phyloP scores from a whole-genome alignment of 2,888 invertebrate species.

The Metallyticus violacea region DNA sequence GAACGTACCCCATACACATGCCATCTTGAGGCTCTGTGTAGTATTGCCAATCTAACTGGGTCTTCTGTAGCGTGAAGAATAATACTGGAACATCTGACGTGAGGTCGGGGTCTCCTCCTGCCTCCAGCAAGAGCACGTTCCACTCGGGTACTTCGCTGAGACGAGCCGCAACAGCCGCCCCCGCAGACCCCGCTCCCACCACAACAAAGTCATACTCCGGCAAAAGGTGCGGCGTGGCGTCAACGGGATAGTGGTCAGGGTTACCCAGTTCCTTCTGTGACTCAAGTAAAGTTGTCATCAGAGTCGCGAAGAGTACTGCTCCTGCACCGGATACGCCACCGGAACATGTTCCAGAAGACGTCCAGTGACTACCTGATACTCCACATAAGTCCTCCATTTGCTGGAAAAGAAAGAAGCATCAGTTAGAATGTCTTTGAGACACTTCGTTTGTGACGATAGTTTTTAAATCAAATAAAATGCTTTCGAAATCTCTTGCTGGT shows the following conservation, averaged over 20 bases:
- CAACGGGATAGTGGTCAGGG: constrained; percentile 1
- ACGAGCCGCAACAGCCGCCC: constrained; percentile 45
- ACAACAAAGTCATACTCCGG: constrained; percentile 28
- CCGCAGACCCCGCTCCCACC: constrained; percentile 42
- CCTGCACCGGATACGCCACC: background rate
- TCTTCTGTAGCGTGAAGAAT: constrained; percentile 39
- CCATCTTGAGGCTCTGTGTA: constrained; percentile 46
- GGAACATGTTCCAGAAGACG: background rate
- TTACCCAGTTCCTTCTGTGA: background rate
- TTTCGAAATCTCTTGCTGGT: too few species aligned
- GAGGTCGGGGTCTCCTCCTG: constrained; percentile 41
- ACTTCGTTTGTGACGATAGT: too few species aligned
- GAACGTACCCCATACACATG: constrained; percentile 38
- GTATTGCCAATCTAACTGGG: constrained; percentile 46
- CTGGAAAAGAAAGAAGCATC: too few species aligned
- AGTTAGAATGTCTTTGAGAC: too few species aligned
- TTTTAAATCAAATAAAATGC: too few species aligned
- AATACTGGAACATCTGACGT: constrained; percentile 40
- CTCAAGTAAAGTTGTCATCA: background rate
- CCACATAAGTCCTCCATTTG: background rate
- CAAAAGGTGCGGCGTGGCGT: background rate
- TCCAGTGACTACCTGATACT: background rate
- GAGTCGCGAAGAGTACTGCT: background rate
- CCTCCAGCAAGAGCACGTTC: constrained; percentile 41
- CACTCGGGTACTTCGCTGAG: constrained; percentile 39